Evolutionary conservation across 2,113 vertebrate species (phyloP), one percentile per base, ranked within the genome.

Genomic region (Callopanchax toddi): DNA sequence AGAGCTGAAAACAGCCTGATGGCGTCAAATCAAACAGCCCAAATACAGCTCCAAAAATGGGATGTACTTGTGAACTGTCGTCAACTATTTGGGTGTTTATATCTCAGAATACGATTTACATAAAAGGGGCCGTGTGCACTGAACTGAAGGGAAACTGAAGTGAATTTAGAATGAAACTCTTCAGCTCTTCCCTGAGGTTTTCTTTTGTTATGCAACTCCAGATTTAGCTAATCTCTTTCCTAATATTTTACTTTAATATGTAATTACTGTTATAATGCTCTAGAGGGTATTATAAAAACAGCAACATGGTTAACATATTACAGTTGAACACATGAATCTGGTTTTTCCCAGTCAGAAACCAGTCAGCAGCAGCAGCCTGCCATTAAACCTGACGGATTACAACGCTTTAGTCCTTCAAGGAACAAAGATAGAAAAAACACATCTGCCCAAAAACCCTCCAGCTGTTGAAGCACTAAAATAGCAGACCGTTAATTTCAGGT

Each of bases 351-450:
- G 17, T 45, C 25, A 32, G 12, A 40, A 34, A n/a, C n/a, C n/a
- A n/a, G n/a, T n/a, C n/a, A n/a, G n/a, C n/a, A n/a, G n/a, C 11
- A 29, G 12, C 40, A 59, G 42, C 43, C 42, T 45, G 40, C 25
- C 42, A 59, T 44, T 59, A 59, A 59, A 44, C 12, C 25, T 59
- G 25, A 34, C 55, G 6, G 55, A 58, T 44, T 58, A 58, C 40
- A 18, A 44, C 18, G 25, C 32, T 58, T 58, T 13, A 58, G 55
- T 23, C n/a, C 23, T 58, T 58, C 39, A 58, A 44, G 55, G 11
- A 58, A 22, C 17, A 13, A 17, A 4, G 25, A 34, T 8, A 36
- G 11, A 42, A 60, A 60, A 48, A 21, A 11, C 36, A 37, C 10
- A 9, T 18, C 13, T 11, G 13, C 22, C 20, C 2, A 44, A 58